Evolutionary conservation across 2,113 vertebrate species (phyloP), one percentile per base, ranked within the genome.

Genomic region (Zosterops lateralis): DNA sequence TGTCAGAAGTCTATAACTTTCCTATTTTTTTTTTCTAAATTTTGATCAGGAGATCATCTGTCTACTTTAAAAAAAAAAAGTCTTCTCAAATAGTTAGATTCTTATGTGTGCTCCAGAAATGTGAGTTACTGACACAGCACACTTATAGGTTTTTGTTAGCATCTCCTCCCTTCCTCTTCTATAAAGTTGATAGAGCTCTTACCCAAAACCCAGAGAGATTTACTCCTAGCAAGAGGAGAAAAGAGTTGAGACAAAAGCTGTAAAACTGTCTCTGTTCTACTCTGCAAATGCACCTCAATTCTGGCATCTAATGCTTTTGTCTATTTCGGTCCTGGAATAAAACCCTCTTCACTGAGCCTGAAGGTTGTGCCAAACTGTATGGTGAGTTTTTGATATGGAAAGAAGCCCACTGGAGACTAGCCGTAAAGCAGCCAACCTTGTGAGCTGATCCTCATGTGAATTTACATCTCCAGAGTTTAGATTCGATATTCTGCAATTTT

Each of bases 251-350:
- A 96, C 77, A 93, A 91, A 95, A 93, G 74, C 65, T 81, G 54
- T 92, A 96, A 96, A 96, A 93, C 64, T 92, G 54, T 93, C 83
- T 93, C 85, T 7, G 0, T 80, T 65, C 56, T 60, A 64, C 61
- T 75, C 83, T 85, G 80, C 28, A 94, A 93, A 87, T 36, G 50
- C 48, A 90, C 60, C 67, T 96, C 83, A 89, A 12, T 91, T 94
- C 74, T 96, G 94, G 79, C 83, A 84, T 79, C 61, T 75, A 56
- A 14, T 80, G 58, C 57, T 90, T 84, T 70, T 60, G 84, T 84
- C 64, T 94, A 19, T 93, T 94, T 94, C 7, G 6, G 80, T 94
- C 77, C 74, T 96, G 92, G 92, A 96, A 96, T 82, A 94, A 84
- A 96, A 93, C 26, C 7, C 28, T 89, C 85, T 81, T 87, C 25